phyloP scores from a whole-genome alignment of 2,113 vertebrate genomes.

The Tinamus guttatus region DNA sequence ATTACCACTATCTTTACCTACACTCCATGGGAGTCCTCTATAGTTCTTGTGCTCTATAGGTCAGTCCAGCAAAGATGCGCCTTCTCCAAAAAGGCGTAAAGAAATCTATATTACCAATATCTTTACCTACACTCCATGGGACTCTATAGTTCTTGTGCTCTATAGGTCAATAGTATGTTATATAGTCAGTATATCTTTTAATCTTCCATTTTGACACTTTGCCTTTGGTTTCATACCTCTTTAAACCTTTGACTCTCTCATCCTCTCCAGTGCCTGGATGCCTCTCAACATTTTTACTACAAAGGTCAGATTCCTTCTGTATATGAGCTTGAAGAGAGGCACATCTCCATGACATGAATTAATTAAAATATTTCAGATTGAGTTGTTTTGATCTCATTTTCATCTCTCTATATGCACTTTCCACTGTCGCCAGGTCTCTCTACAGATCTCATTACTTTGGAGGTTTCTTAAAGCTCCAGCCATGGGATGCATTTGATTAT shows the following conservation, averaged over 20 bases:
- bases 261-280: background rate
- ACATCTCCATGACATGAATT: background rate
- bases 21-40: background rate
- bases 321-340: background rate
- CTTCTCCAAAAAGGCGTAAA: background rate
- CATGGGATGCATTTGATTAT: background rate
- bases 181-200: background rate
- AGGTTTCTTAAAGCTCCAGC: background rate
- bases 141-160: background rate
- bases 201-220: background rate
- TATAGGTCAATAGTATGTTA: background rate
- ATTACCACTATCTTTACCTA: background rate
- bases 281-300: background rate
- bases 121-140: background rate
- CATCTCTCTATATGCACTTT: background rate
- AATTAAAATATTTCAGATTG: background rate
- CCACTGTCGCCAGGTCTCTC: background rate
- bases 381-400: conserved; percentile 1
- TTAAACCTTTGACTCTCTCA: background rate
- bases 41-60: background rate
- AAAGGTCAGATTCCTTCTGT: background rate
- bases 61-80: background rate
- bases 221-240: background rate
- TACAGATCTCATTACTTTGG: background rate
- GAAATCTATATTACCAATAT: background rate